Evolutionary conservation across 1,140 invertebrate species (phyloP), one percentile per base, ranked within the genome.

Genomic region (Andricus grossulariae): DNA sequence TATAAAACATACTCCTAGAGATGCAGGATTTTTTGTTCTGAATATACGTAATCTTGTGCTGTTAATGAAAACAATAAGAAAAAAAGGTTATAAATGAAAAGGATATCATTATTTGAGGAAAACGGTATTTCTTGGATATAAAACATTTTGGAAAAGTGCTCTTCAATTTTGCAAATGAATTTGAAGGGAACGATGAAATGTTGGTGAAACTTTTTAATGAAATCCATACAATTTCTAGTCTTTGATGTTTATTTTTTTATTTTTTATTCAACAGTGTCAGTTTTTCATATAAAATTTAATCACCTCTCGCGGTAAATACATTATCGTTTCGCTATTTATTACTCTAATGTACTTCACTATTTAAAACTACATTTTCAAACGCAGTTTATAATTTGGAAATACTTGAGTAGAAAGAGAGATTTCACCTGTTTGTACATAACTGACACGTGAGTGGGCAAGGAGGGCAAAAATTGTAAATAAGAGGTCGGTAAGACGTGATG

Each of bases 381-480:
- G 60, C 60, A 66, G 21, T 66, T 66, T 45, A n/a, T 54, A 54
- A 54, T 54, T 66, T 66, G 25, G 60, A 66, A 39, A 66, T 66
- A 66, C 12, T 60, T 60, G 57, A 66, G 60, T 66, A 45, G 25
- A 66, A 66, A 66, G 60, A 66, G 60, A 66, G 25, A 57, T 57
- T 18, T 57, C 21, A 57, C 55, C 25, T 57, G 54, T 66, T 45
- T 66, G 60, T 66, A 66, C 60, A 66, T 66, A 66, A 66, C 60
- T 66, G 60, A 66, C 39, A 45, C 60, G 60, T 66, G 60, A 66
- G 39, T 39, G 60, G 60, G 39, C 18, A 52, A 75, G 72, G 71
- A 32, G 73, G 75, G 76, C 76, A 72, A 80, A 51, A 73, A 49
- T 76, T 72, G 21, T 70, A 75, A 80, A 49, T 73, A 60, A 81